Base-by-base conservation (phyloP, 2,113 vertebrate genomes). In the Actinemys pallida region DNA sequence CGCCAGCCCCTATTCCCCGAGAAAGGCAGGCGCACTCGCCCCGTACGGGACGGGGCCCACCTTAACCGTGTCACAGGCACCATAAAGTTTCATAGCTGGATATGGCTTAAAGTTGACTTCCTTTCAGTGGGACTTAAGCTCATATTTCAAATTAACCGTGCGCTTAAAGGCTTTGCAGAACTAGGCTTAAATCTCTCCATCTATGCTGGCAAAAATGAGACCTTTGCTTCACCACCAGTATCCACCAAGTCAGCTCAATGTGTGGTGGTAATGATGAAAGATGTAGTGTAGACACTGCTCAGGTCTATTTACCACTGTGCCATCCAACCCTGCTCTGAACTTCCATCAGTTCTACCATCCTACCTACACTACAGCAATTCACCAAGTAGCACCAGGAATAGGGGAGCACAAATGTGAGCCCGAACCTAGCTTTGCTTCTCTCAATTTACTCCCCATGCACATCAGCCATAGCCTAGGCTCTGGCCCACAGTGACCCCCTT, bases 11-110 rank as follows among this genome's bases (percentile, higher is more conserved):
- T 54, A 22, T 9, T 54, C 53, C 53, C 20, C 1, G 8, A 54
- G 53, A 54, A 54, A 54, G 53, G 53, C 53, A 54, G 53, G 53
- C 8, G 20, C 20, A 8, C 53, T 54, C 20, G 20, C 7, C 53
- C 53, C 20, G 3, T 20, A 54, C 8, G 8, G 7, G 20, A 54
- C 3, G 3, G 53, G 53, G 20, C 53, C 17, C 52, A 53, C 52
- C 20, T 54, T 54, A 54, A 22, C 53, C 8, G 1, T 54, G 53
- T 54, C 53, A 20, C 53, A 54, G 53, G 53, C 53, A 54, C 20
- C 53, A 95, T 97, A 96, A 96, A 95, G 94, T 94, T 96, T 96
- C 89, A 95, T 90, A 93, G 84, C 45, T 57, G 72, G 57, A 83
- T 84, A 90, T 17, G 95, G 78, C 90, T 89, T 92, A 84, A 94